These are phyloP conservation scores for Oscheius sp. DNA, from an alignment of 2,888 invertebrate species.

Conservation along the genomic window DNA sequence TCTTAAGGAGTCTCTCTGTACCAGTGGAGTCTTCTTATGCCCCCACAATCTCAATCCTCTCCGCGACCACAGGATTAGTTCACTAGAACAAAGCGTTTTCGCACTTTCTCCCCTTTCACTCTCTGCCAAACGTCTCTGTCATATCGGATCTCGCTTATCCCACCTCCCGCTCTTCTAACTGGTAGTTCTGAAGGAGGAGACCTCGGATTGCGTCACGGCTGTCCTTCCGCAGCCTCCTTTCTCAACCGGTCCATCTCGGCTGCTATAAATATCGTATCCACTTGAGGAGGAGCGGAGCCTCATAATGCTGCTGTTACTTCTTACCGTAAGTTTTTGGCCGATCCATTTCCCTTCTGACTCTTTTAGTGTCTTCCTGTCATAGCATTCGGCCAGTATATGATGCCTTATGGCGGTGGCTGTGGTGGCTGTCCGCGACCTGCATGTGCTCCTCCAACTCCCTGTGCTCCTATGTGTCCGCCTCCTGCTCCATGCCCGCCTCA, in stretches of 20 bases:
- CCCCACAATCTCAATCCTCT: not conserved
- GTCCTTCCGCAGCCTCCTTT: constrained; percentile 21
- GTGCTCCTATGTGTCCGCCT: constrained; percentile 61
- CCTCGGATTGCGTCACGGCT: constrained; percentile 36
- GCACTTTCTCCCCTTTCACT: not conserved
- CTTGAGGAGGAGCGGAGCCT: not conserved
- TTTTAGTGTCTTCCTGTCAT: constrained; percentile 5
- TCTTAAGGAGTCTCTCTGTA: too few relatives aligned
- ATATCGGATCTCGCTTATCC: constrained; percentile 23
- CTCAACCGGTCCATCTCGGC: constrained; percentile 25
- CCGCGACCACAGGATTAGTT: not conserved
- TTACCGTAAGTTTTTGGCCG: constrained; percentile 1
- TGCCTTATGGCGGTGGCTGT: constrained; percentile 33
- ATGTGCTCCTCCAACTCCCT: constrained; percentile 43
- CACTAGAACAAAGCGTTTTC: not conserved
- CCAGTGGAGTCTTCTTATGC: too few relatives aligned
- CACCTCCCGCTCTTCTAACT: constrained; percentile 4
- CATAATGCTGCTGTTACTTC: constrained; percentile 8
- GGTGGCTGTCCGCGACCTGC: constrained; percentile 32
- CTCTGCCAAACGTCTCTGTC: constrained; percentile 15
- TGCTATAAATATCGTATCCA: constrained; percentile 7
- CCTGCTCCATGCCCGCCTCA: constrained; percentile 61
- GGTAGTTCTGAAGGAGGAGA: constrained; percentile 19
- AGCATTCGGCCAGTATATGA: constrained; percentile 14
- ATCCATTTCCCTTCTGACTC: not conserved